These are phyloP conservation scores for Lymantria dispar DNA, from an alignment of 2,888 invertebrate genomes.

Conservation along the genomic window DNA sequence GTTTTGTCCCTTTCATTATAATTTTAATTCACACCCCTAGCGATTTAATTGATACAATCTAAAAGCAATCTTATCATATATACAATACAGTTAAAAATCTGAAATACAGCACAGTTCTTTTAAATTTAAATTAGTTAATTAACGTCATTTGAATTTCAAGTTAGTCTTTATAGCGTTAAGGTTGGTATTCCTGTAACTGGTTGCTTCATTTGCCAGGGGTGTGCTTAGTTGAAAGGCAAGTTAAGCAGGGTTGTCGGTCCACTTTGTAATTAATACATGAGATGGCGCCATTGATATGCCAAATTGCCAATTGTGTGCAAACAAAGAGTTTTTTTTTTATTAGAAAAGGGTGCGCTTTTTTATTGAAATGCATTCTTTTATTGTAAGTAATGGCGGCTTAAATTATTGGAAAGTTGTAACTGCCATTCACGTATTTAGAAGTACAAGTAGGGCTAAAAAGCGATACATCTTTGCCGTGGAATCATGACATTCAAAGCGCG, in stretches of 20 bases:
- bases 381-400: too few relatives aligned
- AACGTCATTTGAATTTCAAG: slow-evolving; percentile 32
- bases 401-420: too few relatives aligned
- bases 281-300: slow-evolving; percentile 72
- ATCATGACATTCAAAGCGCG: too few relatives aligned
- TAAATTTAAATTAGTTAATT: slow-evolving; percentile 57
- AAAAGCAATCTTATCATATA: slow-evolving; percentile 30
- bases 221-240: slow-evolving; percentile 63
- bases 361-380: slow-evolving; percentile 12
- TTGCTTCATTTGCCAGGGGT: slow-evolving; percentile 53
- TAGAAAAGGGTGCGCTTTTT: slow-evolving; percentile 27
- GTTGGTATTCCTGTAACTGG: slow-evolving; percentile 27
- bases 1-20: slow-evolving; percentile 67
- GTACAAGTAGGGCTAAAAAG: too few relatives aligned
- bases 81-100: slow-evolving; percentile 27
- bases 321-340: slow-evolving; percentile 40
- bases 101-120: slow-evolving; percentile 39
- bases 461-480: too few relatives aligned
- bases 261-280: slow-evolving; percentile 78
- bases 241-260: slow-evolving; percentile 62
- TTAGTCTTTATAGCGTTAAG: slow-evolving; percentile 19
- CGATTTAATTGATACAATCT: slow-evolving; percentile 25
- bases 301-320: slow-evolving; percentile 60
- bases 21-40: slow-evolving; percentile 79
- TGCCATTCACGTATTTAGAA: too few relatives aligned